A percentile compares a stretch with the other conserved stretches of the same genome.
phyloP scores from a whole-genome alignment of 2,888 invertebrate species.

The Campoletis raptor region DNA sequence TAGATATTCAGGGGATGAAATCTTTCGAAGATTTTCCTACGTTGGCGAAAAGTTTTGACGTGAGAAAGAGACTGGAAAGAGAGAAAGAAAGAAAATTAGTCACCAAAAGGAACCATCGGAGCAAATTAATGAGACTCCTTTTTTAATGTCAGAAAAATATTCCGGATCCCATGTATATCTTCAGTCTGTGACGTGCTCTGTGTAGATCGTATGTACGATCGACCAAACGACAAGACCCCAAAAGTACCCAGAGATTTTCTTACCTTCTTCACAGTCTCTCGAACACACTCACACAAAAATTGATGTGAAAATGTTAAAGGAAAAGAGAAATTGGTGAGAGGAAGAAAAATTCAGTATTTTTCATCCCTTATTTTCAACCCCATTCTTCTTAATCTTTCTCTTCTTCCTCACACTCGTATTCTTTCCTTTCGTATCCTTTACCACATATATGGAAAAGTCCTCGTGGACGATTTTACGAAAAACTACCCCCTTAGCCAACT shows the following conservation, averaged over 20 bases:
- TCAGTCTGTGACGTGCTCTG: conserved; percentile 18
- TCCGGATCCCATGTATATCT: conserved; percentile 71
- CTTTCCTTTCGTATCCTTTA: conserved; percentile 29
- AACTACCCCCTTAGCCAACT: conserved; percentile 56
- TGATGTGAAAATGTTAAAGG: conserved; percentile 49
- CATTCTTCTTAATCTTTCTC: conserved; percentile 8
- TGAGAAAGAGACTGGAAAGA: conserved; percentile 15
- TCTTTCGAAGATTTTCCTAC: conserved; percentile 52
- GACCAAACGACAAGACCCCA: conserved; percentile 53
- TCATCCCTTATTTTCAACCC: conserved; percentile 36
- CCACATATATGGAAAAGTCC: conserved; percentile 44
- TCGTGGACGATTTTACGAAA: conserved; percentile 49
- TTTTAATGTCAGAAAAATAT: conserved; percentile 80
- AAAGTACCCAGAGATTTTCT: conserved; percentile 37
- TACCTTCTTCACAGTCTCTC: neutral
- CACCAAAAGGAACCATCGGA: conserved; percentile 71
- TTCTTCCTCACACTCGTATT: conserved; percentile 7
- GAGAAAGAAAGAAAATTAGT: conserved; percentile 47
- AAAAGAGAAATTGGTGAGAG: conserved; percentile 31
- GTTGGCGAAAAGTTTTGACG: conserved; percentile 60
- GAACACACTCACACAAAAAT: conserved; percentile 14
- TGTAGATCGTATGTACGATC: conserved; percentile 32
- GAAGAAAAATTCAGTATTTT: conserved; percentile 58
- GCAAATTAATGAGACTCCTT: conserved; percentile 83
- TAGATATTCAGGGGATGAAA: conserved; percentile 14